phyloP scores from a whole-genome alignment of 2,888 invertebrate species.

The Noctua janthina region DNA sequence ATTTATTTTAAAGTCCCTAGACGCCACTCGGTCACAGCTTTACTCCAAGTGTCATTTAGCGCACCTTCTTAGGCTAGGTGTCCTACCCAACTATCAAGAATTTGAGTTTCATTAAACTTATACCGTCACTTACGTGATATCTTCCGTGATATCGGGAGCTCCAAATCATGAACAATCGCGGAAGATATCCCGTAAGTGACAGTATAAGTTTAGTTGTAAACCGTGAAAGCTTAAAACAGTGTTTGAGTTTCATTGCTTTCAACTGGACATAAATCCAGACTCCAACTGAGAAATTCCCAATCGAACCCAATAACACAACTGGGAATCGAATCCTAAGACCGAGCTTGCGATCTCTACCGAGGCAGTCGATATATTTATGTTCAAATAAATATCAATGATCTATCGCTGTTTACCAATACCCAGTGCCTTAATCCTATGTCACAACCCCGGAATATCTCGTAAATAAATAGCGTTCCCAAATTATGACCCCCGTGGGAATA shows the following conservation, averaged over 20 bases:
- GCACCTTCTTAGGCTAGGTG: neutral
- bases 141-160: no score
- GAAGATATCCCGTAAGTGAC: no score
- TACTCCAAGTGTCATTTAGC: neutral
- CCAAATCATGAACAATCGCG: no score
- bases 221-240: no score
- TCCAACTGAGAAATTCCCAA: neutral
- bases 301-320: neutral
- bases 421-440: neutral
- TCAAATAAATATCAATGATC: slow-evolving; percentile 37
- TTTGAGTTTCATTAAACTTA: neutral
- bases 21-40: neutral
- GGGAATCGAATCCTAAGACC: neutral
- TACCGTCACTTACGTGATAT: no score
- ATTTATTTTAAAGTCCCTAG: neutral
- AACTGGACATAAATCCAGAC: neutral
- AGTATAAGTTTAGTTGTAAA: no score
- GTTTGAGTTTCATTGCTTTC: neutral
- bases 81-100: neutral
- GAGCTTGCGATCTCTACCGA: neutral
- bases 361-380: slow-evolving; percentile 18
- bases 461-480: slow-evolving; percentile 36
- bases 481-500: slow-evolving; percentile 49
- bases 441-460: slow-evolving; percentile 26
- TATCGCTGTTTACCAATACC: slow-evolving; percentile 2